These are phyloP conservation scores for Pyrrhura leucotis DNA, from an alignment of 2,797 vertebrate species.

Conservation along the genomic window DNA sequence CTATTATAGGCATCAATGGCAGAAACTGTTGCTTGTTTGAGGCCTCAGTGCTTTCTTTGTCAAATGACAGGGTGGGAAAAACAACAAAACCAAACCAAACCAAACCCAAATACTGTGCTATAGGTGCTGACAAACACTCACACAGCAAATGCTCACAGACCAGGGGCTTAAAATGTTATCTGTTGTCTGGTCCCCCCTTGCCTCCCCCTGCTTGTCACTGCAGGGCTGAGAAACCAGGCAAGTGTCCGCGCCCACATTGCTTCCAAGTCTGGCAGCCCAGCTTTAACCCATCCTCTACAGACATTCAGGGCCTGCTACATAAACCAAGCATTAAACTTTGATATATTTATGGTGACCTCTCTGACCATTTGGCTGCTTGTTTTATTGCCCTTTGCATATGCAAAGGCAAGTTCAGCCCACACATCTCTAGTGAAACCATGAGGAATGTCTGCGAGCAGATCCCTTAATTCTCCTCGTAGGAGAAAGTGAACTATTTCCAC, in stretches of 20 bases:
- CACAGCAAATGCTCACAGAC: accelerated
- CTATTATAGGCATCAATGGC: constrained; percentile 32
- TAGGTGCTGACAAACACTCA: background rate
- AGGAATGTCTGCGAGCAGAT: background rate
- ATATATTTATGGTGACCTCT: constrained; percentile 27
- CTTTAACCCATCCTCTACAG: background rate
- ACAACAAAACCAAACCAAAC: accelerated
- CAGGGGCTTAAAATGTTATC: background rate
- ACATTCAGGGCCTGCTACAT: accelerated
- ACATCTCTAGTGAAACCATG: background rate
- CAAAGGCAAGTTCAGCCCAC: background rate
- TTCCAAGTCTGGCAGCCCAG: background rate
- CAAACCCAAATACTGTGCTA: background rate
- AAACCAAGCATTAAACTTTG: background rate
- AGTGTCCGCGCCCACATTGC: background rate
- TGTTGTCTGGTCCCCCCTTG: background rate
- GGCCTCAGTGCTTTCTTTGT: background rate
- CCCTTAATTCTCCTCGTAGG: background rate
- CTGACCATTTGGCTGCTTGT: constrained; percentile 15
- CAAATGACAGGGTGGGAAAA: background rate
- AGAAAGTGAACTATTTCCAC: background rate
- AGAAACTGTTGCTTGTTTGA: constrained; percentile 13
- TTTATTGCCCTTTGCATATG: background rate
- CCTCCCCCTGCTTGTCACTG: background rate
- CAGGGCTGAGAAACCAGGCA: background rate